Base-by-base conservation (phyloP, 2,797 vertebrate genomes). In the Eleutherodactylus coqui region DNA sequence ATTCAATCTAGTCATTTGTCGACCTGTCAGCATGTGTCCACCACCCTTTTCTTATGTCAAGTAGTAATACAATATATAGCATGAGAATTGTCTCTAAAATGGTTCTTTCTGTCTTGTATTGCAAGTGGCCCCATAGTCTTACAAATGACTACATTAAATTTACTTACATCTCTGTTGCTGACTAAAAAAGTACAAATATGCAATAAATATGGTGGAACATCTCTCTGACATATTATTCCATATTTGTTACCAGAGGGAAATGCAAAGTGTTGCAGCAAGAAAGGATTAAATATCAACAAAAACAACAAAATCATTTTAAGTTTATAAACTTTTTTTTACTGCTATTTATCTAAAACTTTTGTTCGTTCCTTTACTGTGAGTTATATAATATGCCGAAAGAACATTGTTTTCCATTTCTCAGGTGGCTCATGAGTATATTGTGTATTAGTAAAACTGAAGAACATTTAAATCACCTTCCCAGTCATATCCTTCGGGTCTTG, bases 391-490 rank as follows among this genome's bases (percentile, higher is more conserved):
- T 55, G 17, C 60, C 32, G 38, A 64, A 78, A 67, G 58, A 85
- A 79, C 83, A 79, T 79, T 85, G 75, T 72, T 70, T 79, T 79
- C 34, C 70, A 17, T 29, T 85, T 79, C 62, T 79, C 60, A 53
- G 17, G 75, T 70, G 75, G 43, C 75, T 43, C 38, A 14, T 41
- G 83, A 69, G 14, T 70, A 70, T 32, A 7, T 27, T 70, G 62
- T 79, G 36, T 70, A 78, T 70, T 85, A 79, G 75, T 55, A 72
- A 79, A 69, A 45, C 34, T 9, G n/a, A 69, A 38, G 13, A 38
- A 47, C 64, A 84, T 69, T 53, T 85, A 69, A 53, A 78, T 79
- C 45, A 19, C 64, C 62, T 69, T 72, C n/a, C 36, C 19, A n/a
- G 38, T n/a, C 60, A 24, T 58, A 41, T 77, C 75, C 49, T 70